Evolutionary conservation across 2,888 invertebrate species (phyloP).

Genomic region (Drosophila fulvimacula): DNA sequence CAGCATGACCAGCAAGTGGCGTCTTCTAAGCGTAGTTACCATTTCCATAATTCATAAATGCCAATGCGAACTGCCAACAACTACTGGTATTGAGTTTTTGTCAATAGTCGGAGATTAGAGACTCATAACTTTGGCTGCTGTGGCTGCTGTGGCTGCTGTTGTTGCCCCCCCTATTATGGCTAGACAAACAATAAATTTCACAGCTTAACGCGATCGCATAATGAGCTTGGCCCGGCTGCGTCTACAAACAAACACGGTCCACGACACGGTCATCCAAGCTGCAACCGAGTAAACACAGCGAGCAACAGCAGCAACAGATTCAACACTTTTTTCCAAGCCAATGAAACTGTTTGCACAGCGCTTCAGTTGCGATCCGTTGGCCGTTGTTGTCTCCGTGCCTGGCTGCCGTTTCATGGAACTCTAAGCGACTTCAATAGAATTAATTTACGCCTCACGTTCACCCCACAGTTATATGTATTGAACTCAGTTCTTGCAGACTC

Average conservation of each 20-base stretch:
- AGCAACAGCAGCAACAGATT: constrained; percentile 58
- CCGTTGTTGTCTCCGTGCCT: constrained; percentile 10
- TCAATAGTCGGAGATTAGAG: constrained; percentile 77
- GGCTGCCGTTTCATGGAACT: constrained; percentile 75
- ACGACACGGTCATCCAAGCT: constrained; percentile 44
- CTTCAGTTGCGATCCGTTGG: constrained; percentile 46
- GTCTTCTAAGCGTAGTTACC: constrained; percentile 53
- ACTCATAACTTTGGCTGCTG: constrained; percentile 48
- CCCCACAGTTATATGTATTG: constrained; percentile 48
- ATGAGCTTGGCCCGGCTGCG: constrained; percentile 64
- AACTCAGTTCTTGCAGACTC: constrained; percentile 18
- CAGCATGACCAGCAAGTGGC: constrained; percentile 52
- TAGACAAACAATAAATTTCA: constrained; percentile 81
- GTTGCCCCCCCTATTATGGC: constrained; percentile 59
- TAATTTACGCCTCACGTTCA: constrained; percentile 83
- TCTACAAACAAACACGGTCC: constrained; percentile 9
- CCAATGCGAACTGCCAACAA: constrained; percentile 75
- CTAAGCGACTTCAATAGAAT: constrained; percentile 81
- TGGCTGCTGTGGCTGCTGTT: constrained; percentile 15
- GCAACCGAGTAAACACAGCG: constrained; percentile 65
- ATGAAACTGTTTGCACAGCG: constrained; percentile 42
- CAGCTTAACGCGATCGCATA: constrained; percentile 84
- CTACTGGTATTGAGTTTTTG: constrained; percentile 83
- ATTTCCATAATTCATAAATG: constrained; percentile 80
- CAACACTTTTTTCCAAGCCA: constrained; percentile 63